Evolutionary conservation across 2,888 invertebrate species (phyloP).

Genomic region (Apantesis nais): DNA sequence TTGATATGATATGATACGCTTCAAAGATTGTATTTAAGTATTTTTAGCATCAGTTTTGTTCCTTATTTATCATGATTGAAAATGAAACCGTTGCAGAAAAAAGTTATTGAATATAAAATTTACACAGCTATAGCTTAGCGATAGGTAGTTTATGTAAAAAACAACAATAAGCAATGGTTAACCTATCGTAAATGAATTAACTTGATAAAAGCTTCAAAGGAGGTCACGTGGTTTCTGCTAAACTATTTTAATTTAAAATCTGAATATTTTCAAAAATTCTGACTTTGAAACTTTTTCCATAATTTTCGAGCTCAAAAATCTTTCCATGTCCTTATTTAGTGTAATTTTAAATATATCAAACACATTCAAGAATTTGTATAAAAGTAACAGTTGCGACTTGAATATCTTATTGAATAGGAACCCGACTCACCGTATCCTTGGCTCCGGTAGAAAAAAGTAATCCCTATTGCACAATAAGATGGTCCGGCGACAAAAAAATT

Average conservation of each 20-base stretch:
- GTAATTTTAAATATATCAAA: background rate
- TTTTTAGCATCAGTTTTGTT: no score
- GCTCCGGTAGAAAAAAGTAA: slow-evolving; percentile 64
- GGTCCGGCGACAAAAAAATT: slow-evolving; percentile 59
- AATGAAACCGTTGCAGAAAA: no score
- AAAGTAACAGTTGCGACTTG: slow-evolving; percentile 54
- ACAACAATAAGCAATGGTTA: no score
- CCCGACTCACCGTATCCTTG: slow-evolving; percentile 72
- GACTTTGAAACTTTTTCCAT: background rate
- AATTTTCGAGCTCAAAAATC: background rate
- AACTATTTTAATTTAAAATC: background rate
- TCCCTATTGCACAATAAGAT: slow-evolving; percentile 75
- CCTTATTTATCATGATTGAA: no score
- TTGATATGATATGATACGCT: no score
- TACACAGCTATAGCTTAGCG: background rate
- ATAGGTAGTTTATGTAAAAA: no score
- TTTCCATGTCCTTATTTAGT: background rate
- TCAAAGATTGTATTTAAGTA: no score
- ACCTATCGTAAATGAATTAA: background rate
- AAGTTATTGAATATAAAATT: no score
- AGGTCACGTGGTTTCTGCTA: background rate
- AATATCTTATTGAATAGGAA: slow-evolving; percentile 55
- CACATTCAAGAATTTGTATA: slow-evolving; percentile 16
- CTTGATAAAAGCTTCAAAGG: background rate
- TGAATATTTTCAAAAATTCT: background rate